Conservation (phyloP, 2,888 invertebrate species). For the Synanthedon andrenaeformis region DNA sequence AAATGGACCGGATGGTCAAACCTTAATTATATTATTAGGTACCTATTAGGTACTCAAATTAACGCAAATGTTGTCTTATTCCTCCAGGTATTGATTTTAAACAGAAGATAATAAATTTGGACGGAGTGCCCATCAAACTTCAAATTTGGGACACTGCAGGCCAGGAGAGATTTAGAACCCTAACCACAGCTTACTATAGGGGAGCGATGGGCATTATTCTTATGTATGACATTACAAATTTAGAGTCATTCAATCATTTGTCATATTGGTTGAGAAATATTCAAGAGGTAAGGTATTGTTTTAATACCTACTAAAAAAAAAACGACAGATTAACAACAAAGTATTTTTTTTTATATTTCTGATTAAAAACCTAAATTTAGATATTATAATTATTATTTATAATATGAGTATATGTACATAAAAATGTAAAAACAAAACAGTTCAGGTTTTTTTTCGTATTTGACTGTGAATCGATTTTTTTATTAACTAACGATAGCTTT, state of each 20-base stretch:
- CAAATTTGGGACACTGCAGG: slow-evolving; percentile 94
- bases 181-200: slow-evolving; percentile 89
- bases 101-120: slow-evolving; percentile 88
- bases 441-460: too few species aligned
- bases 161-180: slow-evolving; percentile 78
- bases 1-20: too few species aligned
- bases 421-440: too few species aligned
- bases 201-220: slow-evolving; percentile 93
- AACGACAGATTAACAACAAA: too few species aligned
- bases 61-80: neutral
- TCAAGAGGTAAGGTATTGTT: slow-evolving; percentile 74
- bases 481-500: too few species aligned
- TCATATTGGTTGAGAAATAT: slow-evolving; percentile 93
- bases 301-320: too few species aligned
- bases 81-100: slow-evolving; percentile 88
- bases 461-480: too few species aligned
- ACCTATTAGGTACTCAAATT: too few species aligned
- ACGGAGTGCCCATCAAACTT: slow-evolving; percentile 86
- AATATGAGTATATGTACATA: too few species aligned
- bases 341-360: neutral
- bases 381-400: too few species aligned
- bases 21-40: too few species aligned
- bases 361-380: neutral
- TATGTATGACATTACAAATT: slow-evolving; percentile 91
- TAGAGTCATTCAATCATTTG: slow-evolving; percentile 90